Evolutionary conservation across 2,797 vertebrate species (phyloP).

Genomic region (Eremophila alpestris): DNA sequence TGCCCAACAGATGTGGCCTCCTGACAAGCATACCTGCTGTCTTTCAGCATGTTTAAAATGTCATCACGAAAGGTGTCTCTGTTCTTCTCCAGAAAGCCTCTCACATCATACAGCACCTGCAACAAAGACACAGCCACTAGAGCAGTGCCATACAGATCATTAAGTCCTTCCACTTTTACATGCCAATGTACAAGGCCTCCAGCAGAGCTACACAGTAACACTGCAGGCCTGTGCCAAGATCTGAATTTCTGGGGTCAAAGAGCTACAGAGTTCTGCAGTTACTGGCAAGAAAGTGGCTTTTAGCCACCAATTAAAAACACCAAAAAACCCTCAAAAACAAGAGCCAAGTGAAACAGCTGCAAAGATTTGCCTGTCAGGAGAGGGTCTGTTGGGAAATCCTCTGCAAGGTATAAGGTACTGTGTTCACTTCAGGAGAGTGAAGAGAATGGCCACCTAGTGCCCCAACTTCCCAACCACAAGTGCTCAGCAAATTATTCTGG

Average conservation of each 20-base stretch:
- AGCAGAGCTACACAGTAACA: not conserved
- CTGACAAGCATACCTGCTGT: conserved; percentile 83
- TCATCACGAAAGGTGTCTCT: conserved; percentile 94
- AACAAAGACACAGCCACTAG: not conserved
- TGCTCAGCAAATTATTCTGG: not conserved
- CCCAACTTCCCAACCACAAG: not conserved
- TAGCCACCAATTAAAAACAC: not conserved
- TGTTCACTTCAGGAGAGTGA: not conserved
- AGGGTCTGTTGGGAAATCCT: not conserved
- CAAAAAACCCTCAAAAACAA: not conserved
- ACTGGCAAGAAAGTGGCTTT: not conserved
- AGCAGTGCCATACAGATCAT: not conserved
- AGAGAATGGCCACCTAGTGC: not conserved
- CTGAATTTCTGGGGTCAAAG: not conserved
- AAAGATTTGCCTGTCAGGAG: not conserved
- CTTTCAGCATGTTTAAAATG: conserved; percentile 90
- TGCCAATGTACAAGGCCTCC: not conserved
- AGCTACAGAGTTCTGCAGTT: not conserved
- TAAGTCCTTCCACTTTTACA: not conserved
- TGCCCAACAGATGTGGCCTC: not conserved
- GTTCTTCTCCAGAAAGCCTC: conserved; percentile 92
- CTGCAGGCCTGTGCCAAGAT: not conserved
- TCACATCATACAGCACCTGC: conserved; percentile 89
- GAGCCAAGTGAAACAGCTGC: conserved; percentile 2
- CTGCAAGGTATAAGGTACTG: not conserved